Base-by-base conservation (phyloP, 35 echinoderm and acorn worm species). In the Stichopus chloronotus region DNA sequence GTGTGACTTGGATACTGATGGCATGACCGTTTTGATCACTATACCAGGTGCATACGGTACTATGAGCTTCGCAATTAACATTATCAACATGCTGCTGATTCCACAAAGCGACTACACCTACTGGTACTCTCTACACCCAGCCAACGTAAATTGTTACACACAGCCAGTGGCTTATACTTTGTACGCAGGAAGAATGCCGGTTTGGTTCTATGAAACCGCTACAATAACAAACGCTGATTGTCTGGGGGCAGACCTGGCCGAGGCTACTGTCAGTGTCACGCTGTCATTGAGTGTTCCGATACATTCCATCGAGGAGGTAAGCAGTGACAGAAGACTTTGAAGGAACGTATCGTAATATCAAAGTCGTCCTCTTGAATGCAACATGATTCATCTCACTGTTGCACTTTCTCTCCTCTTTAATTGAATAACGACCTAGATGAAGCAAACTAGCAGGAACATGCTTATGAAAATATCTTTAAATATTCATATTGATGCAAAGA, bases 141-240 rank as follows among this genome's bases (percentile, higher is more conserved):
- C 81, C 55, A 53, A 9, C 4, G 65, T 94, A 16, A 3, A 69
- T 8, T 97, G 96, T 79, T 53, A 30, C 5, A 57, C 60, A 13
- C 57, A 14, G 13, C 23, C 61, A 2, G 76, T 53, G 4, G 22
- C 61, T 12, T 9, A 7, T 8, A 8, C 80, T 16, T 4, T 63
- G 21, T 90, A 69, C 20, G 92, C 93, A 5, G 88, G 88, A 10
- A 23, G 71, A 17, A 95, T 95, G 91, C 96, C 94, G 4, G n/a
- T 78, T 14, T 97, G 96, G 94, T 97, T 97, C 58, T 97, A 97
- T 81, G 96, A 92, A 20, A 92, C 80, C 25, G 92, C 94, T 10
- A 72, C 55, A 14, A 17, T 88, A 83, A 68, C 87, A 20, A 87
- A 3, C n/a, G 78, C 53, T 3, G 81, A 92, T 8, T 90, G 92